Evolutionary conservation across 1,140 invertebrate genomes (phyloP), one percentile per base, ranked within the genome.

Genomic region (Tribolium madens): DNA sequence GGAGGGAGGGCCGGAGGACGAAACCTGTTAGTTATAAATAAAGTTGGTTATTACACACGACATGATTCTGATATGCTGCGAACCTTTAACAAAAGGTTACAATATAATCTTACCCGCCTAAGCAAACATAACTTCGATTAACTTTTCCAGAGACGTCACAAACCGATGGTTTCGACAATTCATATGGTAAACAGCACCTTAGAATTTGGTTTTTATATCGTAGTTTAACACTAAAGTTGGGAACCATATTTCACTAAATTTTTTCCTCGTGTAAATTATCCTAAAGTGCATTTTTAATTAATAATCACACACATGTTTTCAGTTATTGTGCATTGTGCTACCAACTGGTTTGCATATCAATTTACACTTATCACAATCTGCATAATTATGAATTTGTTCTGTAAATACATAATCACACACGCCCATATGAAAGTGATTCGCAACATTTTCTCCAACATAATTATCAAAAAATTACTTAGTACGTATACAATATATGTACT

Each of bases 1-100:
- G 26, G 26, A 64, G 26, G 57, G 57, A 64, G 26, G 21, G 26
- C n/a, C 21, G 26, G 48, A 50, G 48, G 48, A 50, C 21, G 57
- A 18, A 64, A 64, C 57, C 57, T 64, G 57, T 64, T 64, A 33
- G 57, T 64, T 64, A 64, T 64, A 64, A 64, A 64, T 64, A 64
- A 64, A 64, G 21, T 64, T 33, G 26, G 57, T 64, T 64, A 64
- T 64, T 64, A 64, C 26, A 64, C 26, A 64, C 57, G 57, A 64
- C 57, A 64, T 64, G 57, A 33, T 64, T 64, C 57, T 64, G 57
- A 64, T 64, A 64, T 33, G 57, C 57, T 64, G 57, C 26, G 26
- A 64, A 64, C 57, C 57, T 64, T 64, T 33, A 33, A 64, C 57
- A 64, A 64, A 64, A 64, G 57, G 57, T 64, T 64, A 64, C 57